phyloP scores from a whole-genome alignment of 2,113 vertebrate species.

The Pithys albifrons region DNA sequence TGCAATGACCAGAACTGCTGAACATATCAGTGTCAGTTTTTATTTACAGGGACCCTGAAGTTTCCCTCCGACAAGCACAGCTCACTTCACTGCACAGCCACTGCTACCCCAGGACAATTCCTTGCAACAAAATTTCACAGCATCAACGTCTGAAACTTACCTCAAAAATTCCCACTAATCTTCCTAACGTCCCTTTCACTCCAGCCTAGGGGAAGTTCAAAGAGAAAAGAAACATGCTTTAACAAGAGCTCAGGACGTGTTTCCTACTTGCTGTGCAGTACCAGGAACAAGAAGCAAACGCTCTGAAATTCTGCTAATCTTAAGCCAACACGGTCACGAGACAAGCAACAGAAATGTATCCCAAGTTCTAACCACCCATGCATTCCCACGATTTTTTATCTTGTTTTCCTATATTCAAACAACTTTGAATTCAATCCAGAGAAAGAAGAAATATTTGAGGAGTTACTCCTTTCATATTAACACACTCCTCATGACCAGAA shows the following conservation, averaged over 20 bases:
- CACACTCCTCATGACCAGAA: background rate
- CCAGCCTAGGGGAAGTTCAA: conserved; percentile 83
- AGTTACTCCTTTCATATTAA: background rate
- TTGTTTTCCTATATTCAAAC: background rate
- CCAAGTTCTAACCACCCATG: accelerated
- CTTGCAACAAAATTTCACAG: background rate
- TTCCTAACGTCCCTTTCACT: conserved; percentile 96
- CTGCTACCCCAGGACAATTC: background rate
- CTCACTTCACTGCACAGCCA: background rate
- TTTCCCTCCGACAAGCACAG: background rate
- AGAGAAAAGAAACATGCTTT: background rate
- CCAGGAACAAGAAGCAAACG: background rate
- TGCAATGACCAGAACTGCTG: background rate
- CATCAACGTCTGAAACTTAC: conserved; percentile 71
- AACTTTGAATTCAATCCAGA: background rate
- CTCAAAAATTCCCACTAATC: conserved; percentile 97
- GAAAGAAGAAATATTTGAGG: background rate
- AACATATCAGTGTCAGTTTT: background rate
- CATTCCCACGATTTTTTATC: background rate
- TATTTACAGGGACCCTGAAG: accelerated
- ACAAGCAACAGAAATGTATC: background rate
- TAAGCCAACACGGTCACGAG: background rate
- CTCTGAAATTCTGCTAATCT: background rate
- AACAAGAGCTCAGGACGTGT: background rate
- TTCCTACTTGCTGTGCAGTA: background rate